Conservation (phyloP, 2,797 vertebrate species). For the Rhynchotus rufescens region DNA sequence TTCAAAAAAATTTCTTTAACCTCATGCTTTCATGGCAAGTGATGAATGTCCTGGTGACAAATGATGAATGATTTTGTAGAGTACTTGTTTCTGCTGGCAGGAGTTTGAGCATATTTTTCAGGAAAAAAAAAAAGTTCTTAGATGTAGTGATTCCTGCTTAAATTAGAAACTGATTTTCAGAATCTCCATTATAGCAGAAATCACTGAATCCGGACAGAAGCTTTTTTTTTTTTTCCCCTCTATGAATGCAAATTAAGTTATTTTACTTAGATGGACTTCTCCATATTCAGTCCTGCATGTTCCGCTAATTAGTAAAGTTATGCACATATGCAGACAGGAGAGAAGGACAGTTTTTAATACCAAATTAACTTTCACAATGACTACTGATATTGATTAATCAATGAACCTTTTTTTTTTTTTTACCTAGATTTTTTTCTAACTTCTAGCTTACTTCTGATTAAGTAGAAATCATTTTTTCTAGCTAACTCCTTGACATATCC, state of each 20-base stretch:
- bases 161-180: constrained; percentile 13
- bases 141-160: neutral
- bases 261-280: neutral
- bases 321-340: fast-evolving
- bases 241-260: neutral
- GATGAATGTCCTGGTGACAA: neutral
- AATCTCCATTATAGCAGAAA: neutral
- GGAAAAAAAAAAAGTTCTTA: neutral
- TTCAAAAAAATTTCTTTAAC: neutral
- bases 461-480: neutral
- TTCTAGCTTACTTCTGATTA: neutral
- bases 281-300: neutral
- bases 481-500: neutral
- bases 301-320: neutral
- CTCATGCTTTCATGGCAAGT: neutral
- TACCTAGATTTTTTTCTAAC: neutral
- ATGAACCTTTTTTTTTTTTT: neutral
- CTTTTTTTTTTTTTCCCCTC: neutral
- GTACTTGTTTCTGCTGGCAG: neutral
- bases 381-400: neutral
- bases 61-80: neutral
- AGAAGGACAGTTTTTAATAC: neutral
- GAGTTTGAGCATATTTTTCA: neutral
- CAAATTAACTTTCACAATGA: neutral
- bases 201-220: neutral